Conservation (phyloP, 1,140 invertebrate genomes). For the Coboldia fuscipes region DNA sequence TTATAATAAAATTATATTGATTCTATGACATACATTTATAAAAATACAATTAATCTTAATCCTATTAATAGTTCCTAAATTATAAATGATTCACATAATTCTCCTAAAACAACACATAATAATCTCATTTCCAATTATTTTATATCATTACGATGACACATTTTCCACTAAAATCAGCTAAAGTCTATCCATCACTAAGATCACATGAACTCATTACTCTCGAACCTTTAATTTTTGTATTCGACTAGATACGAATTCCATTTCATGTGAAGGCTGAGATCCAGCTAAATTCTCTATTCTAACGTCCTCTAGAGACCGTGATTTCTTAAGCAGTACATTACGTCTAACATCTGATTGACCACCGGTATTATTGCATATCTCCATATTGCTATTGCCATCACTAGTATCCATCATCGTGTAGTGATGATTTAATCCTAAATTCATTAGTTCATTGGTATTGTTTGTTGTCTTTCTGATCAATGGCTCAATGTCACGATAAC, state of each 20-base stretch:
- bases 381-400: neutral
- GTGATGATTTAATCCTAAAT: neutral
- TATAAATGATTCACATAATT: no score
- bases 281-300: constrained; percentile 8
- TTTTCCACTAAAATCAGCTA: no score
- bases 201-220: constrained; percentile 6
- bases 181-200: no score
- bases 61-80: no score
- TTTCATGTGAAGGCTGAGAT: constrained; percentile 9
- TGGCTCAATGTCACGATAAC: neutral
- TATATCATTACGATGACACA: no score
- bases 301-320: constrained; percentile 8
- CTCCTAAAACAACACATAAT: no score
- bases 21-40: no score
- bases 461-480: neutral
- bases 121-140: no score
- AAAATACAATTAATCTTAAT: no score
- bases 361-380: neutral
- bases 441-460: neutral
- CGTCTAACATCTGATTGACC: neutral
- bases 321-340: constrained; percentile 4
- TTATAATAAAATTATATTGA: no score
- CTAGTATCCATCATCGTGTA: constrained; percentile 1
- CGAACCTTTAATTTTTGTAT: constrained; percentile 10
- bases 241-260: constrained; percentile 10